Evolutionary conservation across 1,140 invertebrate genomes (phyloP).

Genomic region (Sycophila sp.): DNA sequence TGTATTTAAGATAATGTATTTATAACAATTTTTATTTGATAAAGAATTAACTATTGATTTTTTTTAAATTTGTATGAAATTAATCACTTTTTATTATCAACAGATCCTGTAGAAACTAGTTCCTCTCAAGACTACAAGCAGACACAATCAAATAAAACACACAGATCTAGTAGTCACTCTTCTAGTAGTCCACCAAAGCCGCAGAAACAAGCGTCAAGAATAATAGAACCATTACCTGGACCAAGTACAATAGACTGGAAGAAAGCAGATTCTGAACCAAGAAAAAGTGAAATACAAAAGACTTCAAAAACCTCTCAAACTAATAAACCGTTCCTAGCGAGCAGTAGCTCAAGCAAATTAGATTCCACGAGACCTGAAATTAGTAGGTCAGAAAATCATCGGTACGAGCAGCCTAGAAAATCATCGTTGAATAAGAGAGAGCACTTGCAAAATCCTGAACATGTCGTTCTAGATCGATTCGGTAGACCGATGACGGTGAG

Average conservation of each 20-base stretch:
- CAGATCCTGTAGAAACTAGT: constrained; percentile 43
- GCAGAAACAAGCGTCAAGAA: constrained; percentile 50
- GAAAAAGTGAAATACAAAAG: constrained; percentile 36
- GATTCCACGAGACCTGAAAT: constrained; percentile 23
- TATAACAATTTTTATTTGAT: neutral
- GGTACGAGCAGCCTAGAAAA: constrained; percentile 43
- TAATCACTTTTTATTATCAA: neutral
- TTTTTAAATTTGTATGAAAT: neutral
- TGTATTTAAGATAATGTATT: neutral
- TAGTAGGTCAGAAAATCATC: constrained; percentile 26
- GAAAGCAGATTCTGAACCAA: constrained; percentile 39
- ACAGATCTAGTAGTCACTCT: constrained; percentile 27
- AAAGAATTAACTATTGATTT: neutral
- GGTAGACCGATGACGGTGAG: constrained; percentile 57
- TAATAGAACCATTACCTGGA: constrained; percentile 61
- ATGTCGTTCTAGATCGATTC: constrained; percentile 59
- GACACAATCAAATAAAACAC: constrained; percentile 32
- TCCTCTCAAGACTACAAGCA: constrained; percentile 40
- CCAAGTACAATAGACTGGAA: constrained; percentile 56
- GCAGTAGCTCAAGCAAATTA: constrained; percentile 37
- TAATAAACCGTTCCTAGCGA: constrained; percentile 40
- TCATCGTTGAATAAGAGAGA: constrained; percentile 40
- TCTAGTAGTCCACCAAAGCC: constrained; percentile 32
- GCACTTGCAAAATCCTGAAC: constrained; percentile 43
- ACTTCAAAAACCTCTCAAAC: constrained; percentile 25